Evolutionary conservation across 2,888 invertebrate genomes (phyloP).

Genomic region (Sesia apiformis): DNA sequence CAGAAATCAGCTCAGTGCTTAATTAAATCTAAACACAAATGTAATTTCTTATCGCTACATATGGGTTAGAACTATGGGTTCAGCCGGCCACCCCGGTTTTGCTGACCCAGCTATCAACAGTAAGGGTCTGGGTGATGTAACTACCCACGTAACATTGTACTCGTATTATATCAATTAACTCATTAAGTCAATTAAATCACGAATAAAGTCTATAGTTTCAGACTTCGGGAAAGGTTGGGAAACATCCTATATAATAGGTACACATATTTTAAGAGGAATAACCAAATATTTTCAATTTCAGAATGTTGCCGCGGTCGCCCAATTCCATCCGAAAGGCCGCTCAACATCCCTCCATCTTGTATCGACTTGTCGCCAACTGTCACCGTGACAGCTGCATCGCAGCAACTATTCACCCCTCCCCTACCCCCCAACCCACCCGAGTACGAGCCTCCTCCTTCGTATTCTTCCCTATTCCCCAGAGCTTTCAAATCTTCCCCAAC

Average conservation of each 20-base stretch:
- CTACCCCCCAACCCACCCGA: constrained; percentile 68
- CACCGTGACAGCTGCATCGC: constrained; percentile 50
- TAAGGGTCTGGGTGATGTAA: too few species aligned
- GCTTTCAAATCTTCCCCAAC: constrained; percentile 61
- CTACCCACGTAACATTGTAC: not conserved
- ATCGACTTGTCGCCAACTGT: constrained; percentile 62
- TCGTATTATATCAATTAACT: not conserved
- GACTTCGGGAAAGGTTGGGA: not conserved
- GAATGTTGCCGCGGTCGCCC: constrained; percentile 69
- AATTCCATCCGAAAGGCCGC: constrained; percentile 59
- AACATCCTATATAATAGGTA: not conserved
- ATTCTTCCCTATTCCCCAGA: constrained; percentile 78
- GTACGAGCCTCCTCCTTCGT: constrained; percentile 79
- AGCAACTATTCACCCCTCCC: constrained; percentile 50
- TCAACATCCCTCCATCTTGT: constrained; percentile 63
- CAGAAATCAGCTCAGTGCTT: too few species aligned
- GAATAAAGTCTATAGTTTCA: not conserved
- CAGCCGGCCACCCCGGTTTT: too few species aligned
- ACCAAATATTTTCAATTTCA: constrained; percentile 23
- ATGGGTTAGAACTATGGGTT: too few species aligned
- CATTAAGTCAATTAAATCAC: not conserved
- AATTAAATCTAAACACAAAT: too few species aligned
- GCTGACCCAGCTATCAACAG: too few species aligned
- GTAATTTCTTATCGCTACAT: too few species aligned
- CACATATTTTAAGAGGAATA: not conserved